These are phyloP conservation scores for Paralinhomoeus sp. DNA, from an alignment of 2,888 invertebrate genomes.

Conservation along the genomic window DNA sequence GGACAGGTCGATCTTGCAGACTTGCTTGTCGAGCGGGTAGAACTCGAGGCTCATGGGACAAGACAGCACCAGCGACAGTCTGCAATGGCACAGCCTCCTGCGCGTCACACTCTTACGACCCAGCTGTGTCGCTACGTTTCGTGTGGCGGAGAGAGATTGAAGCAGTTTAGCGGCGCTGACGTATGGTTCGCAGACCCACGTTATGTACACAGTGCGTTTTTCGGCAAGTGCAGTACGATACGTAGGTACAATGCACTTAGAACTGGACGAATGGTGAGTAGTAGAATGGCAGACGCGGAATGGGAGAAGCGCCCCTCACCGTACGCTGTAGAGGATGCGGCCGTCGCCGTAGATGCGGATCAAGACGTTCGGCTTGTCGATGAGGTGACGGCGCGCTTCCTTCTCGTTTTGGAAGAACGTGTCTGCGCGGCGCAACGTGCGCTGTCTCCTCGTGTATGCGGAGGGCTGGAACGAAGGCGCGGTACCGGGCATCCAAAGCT, in stretches of 20 bases:
- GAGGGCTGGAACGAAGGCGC: too few relatives aligned
- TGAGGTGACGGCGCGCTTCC: constrained; percentile 7
- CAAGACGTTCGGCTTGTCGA: constrained; percentile 44
- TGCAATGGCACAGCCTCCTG: too few relatives aligned
- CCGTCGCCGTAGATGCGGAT: constrained; percentile 82
- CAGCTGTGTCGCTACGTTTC: too few relatives aligned
- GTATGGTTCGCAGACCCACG: too few relatives aligned
- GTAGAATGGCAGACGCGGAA: constrained; percentile 15
- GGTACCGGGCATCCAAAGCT: constrained; percentile 15
- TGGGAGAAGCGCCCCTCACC: constrained; percentile 15
- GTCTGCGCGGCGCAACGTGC: neutral
- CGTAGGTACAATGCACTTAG: constrained; percentile 2
- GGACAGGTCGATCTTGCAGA: constrained; percentile 74
- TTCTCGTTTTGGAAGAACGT: constrained; percentile 7
- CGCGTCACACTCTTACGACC: too few relatives aligned
- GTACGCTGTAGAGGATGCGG: constrained; percentile 73
- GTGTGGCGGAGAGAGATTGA: too few relatives aligned
- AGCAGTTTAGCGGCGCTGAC: too few relatives aligned
- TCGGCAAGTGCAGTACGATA: neutral
- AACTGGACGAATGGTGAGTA: constrained; percentile 9
- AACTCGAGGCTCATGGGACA: constrained; percentile 88
- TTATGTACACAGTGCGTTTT: too few relatives aligned
- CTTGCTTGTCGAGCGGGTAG: constrained; percentile 78
- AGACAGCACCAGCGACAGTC: constrained; percentile 72
- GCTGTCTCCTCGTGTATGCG: too few relatives aligned